A percentile compares a stretch with the other conserved stretches of the same genome.
These are phyloP conservation scores for Steinernema scapterisci DNA, from an alignment of 2,888 invertebrate genomes.

Conservation along the genomic window DNA sequence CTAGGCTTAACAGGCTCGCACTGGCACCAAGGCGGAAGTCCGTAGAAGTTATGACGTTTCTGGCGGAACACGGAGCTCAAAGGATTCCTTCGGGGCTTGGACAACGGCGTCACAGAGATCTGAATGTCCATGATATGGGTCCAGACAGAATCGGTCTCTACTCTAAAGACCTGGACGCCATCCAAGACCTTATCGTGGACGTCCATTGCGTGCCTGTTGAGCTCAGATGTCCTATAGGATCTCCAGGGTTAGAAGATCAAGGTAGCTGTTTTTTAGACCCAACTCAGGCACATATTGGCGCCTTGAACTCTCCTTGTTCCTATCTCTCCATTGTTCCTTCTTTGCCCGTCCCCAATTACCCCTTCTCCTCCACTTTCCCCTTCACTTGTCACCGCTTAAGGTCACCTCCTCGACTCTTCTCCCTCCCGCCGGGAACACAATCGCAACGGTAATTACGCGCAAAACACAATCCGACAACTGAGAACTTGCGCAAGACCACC, in stretches of 20 bases:
- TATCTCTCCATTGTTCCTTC: too few species aligned
- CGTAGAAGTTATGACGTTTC: slow-evolving; percentile 51
- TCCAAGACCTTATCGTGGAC: slow-evolving; percentile 47
- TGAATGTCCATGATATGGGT: slow-evolving; percentile 59
- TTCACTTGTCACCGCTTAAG: neutral
- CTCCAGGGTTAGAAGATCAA: too few species aligned
- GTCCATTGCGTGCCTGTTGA: too few species aligned
- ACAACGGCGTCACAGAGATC: slow-evolving; percentile 51
- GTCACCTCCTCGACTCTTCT: neutral
- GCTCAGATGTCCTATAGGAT: too few species aligned
- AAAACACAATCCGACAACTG: slow-evolving; percentile 24
- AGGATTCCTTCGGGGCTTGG: slow-evolving; percentile 44
- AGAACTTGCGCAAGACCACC: slow-evolving; percentile 25
- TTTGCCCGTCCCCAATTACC: neutral
- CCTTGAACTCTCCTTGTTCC: too few species aligned
- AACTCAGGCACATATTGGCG: too few species aligned
- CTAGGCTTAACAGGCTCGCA: slow-evolving; percentile 57
- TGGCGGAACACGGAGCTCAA: slow-evolving; percentile 53
- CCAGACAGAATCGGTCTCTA: slow-evolving; percentile 61
- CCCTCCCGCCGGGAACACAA: neutral
- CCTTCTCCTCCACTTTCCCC: too few species aligned
- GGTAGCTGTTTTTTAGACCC: too few species aligned
- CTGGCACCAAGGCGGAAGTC: slow-evolving; percentile 59
- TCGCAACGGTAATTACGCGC: slow-evolving; percentile 1
- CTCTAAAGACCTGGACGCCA: slow-evolving; percentile 58